phyloP scores from a whole-genome alignment of 1,140 invertebrate species.

The Aphelenchoides besseyi region DNA sequence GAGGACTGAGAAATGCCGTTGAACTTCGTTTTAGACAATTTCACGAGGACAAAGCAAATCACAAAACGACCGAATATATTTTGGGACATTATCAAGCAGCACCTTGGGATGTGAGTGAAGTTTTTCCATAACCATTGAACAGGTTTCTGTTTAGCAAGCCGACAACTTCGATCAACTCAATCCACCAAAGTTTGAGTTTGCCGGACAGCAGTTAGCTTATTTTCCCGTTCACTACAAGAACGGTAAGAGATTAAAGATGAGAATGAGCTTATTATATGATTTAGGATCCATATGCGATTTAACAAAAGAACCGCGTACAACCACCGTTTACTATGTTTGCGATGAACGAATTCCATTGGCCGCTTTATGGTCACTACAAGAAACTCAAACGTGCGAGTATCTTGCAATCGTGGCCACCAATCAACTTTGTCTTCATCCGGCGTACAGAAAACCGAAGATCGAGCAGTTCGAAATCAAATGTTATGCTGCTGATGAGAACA shows the following conservation, averaged over 20 bases:
- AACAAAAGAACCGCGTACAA: background rate
- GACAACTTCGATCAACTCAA: background rate
- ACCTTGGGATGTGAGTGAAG: background rate
- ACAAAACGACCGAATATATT: background rate
- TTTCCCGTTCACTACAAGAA: background rate
- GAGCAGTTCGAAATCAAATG: slow-evolving; percentile 11
- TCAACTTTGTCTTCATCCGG: background rate
- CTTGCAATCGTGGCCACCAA: background rate
- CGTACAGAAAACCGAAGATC: background rate
- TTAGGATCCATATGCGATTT: background rate
- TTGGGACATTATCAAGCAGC: background rate
- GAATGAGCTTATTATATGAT: no score
- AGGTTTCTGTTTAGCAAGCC: background rate
- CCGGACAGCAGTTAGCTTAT: background rate
- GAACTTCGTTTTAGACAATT: slow-evolving; percentile 1
- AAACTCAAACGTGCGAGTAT: background rate
- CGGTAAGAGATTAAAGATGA: no score
- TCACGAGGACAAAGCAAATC: background rate
- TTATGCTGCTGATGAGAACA: background rate
- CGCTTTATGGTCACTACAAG: background rate
- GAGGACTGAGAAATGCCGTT: no score
- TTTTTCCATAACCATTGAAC: background rate
- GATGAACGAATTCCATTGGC: background rate
- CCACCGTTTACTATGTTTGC: background rate
- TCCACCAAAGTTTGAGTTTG: background rate